Evolutionary conservation across 1,140 invertebrate species (phyloP).

Genomic region (Drosophila mojavensis): DNA sequence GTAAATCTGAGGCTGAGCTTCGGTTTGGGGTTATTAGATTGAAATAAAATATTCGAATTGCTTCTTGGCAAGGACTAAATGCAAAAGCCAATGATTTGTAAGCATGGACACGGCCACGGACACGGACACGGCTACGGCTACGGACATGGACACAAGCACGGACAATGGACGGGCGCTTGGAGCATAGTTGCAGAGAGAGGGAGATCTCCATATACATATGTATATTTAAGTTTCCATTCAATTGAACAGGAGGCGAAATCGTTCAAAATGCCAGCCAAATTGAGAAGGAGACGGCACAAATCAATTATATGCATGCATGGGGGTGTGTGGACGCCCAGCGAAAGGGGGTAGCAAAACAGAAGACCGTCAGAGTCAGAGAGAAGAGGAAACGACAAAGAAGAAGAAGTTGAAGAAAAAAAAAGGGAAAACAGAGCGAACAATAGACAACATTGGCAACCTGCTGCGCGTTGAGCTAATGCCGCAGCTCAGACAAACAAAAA

Average conservation of each 20-base stretch:
- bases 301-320: conserved; percentile 65
- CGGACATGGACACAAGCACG: conserved; percentile 20
- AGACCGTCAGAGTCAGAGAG: conserved; percentile 8
- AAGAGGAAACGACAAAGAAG: neutral
- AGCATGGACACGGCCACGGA: conserved; percentile 50
- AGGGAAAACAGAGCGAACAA: conserved; percentile 50
- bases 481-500: conserved; percentile 73
- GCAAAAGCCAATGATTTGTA: conserved; percentile 71
- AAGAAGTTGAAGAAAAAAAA: neutral
- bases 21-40: conserved; percentile 53
- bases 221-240: conserved; percentile 74
- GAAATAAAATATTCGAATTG: conserved; percentile 65
- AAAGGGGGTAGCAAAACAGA: neutral
- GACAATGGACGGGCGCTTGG: conserved; percentile 12
- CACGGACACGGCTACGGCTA: conserved; percentile 24
- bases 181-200: neutral
- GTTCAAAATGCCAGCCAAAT: conserved; percentile 57
- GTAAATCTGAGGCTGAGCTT: conserved; percentile 12
- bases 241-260: conserved; percentile 57
- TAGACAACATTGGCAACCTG: conserved; percentile 75
- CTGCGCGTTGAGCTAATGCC: conserved; percentile 70
- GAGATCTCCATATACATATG: conserved; percentile 19
- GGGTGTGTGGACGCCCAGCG: conserved; percentile 13
- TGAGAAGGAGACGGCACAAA: conserved; percentile 62
- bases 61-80: conserved; percentile 52